Percentiles rank a stretch among this genome's conserved stretches.
Conservation (phyloP, 2,888 invertebrate species). For the Pyrochroa serraticornis region DNA sequence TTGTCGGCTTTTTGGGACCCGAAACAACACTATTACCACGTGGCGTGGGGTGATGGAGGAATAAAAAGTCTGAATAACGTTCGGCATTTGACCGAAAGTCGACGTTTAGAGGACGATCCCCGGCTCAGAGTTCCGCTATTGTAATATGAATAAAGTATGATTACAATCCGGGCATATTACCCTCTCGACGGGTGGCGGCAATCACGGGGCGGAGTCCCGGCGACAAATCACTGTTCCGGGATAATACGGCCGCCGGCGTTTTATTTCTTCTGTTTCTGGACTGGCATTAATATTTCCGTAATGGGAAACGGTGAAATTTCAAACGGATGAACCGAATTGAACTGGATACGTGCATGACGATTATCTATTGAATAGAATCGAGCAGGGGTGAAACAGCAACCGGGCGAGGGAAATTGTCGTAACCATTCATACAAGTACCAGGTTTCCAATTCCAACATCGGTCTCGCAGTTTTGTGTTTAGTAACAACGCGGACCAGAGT, state of each 20-base stretch:
- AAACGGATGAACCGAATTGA: neutral
- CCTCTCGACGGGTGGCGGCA: conserved; percentile 48
- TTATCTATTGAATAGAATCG: too few relatives aligned
- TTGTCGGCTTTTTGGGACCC: too few relatives aligned
- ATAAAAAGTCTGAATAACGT: conserved; percentile 15
- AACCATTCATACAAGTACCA: too few relatives aligned
- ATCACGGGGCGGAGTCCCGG: conserved; percentile 47
- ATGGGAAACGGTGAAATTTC: neutral
- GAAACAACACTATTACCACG: too few relatives aligned
- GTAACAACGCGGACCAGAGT: too few relatives aligned
- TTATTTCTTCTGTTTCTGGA: conserved; percentile 24
- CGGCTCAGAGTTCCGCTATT: conserved; percentile 19
- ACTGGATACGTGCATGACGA: too few relatives aligned
- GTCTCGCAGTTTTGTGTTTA: too few relatives aligned
- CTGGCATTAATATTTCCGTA: conserved; percentile 20
- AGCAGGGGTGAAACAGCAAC: too few relatives aligned
- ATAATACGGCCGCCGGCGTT: conserved; percentile 17
- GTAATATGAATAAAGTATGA: conserved; percentile 55
- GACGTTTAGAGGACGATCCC: conserved; percentile 20
- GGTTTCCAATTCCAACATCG: too few relatives aligned
- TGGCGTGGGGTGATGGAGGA: neutral
- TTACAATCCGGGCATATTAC: conserved; percentile 51
- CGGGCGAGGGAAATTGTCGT: too few relatives aligned
- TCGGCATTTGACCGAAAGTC: conserved; percentile 19
- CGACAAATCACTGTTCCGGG: conserved; percentile 47